These are phyloP conservation scores for Pristiophorus japonicus DNA, from an alignment of 2,113 vertebrate species.

Conservation along the genomic window DNA sequence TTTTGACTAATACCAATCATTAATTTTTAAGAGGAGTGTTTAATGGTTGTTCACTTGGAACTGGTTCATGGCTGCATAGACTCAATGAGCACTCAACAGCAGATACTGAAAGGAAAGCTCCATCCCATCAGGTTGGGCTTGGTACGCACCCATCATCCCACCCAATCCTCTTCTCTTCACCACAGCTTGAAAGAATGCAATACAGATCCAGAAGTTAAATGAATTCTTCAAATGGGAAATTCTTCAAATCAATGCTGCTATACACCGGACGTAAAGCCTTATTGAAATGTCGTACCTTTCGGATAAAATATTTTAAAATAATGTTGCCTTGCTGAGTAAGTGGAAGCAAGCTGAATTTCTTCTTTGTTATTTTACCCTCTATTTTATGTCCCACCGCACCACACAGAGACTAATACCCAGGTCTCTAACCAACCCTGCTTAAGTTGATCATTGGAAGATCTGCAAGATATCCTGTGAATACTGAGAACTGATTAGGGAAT, in stretches of 20 bases:
- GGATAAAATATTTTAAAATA: not conserved
- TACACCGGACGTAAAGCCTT: not conserved
- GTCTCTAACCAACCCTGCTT: not conserved
- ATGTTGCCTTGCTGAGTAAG: not conserved
- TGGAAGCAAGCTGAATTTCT: not conserved
- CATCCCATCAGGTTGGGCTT: not conserved
- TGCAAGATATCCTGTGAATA: not conserved
- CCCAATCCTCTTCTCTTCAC: not conserved
- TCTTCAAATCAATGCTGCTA: not conserved
- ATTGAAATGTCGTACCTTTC: not conserved
- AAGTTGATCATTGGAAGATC: not conserved
- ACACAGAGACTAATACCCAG: not conserved
- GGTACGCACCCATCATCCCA: not conserved
- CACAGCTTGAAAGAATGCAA: not conserved
- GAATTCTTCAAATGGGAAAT: not conserved
- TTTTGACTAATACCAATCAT: too few relatives aligned
- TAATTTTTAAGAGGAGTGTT: too few relatives aligned
- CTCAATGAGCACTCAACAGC: not conserved
- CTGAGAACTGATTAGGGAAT: not conserved
- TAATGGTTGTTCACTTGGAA: too few relatives aligned
- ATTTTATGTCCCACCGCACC: not conserved
- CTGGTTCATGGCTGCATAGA: too few relatives aligned
- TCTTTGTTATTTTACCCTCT: not conserved
- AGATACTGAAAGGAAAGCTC: not conserved
- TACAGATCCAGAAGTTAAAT: not conserved